Conservation (phyloP, 1,140 invertebrate genomes). For the Pristionchus pacificus region DNA sequence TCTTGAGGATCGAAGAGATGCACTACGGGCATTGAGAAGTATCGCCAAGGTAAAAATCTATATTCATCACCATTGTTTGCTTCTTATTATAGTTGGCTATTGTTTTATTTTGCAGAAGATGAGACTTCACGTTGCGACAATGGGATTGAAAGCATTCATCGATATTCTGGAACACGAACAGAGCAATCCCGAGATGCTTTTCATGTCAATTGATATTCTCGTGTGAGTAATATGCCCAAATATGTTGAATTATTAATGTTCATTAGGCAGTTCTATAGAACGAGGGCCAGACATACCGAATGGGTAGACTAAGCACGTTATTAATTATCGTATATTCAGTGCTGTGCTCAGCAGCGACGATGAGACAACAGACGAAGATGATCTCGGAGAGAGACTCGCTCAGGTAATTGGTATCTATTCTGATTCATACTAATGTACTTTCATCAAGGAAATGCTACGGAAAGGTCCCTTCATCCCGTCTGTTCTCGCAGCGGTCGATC, state of each 20-base stretch:
- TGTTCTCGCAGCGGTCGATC: constrained; percentile 82
- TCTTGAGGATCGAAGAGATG: constrained; percentile 88
- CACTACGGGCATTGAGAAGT: constrained; percentile 86
- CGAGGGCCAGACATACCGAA: too few relatives aligned
- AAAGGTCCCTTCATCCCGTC: constrained; percentile 69
- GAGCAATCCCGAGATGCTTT: constrained; percentile 82
- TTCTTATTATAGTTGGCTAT: constrained; percentile 11
- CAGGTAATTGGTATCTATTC: too few relatives aligned
- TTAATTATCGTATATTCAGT: constrained; percentile 63
- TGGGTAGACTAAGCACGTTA: too few relatives aligned
- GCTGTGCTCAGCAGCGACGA: constrained; percentile 73
- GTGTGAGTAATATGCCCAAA: constrained; percentile 47
- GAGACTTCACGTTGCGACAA: constrained; percentile 87
- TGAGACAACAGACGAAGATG: constrained; percentile 58
- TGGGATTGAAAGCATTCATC: constrained; percentile 81
- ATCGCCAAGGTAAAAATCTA: constrained; percentile 68
- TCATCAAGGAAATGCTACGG: constrained; percentile 25
- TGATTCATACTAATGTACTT: too few relatives aligned
- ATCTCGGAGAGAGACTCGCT: constrained; percentile 86
- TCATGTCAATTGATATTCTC: constrained; percentile 83
- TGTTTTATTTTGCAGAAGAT: constrained; percentile 67
- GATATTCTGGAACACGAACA: constrained; percentile 70
- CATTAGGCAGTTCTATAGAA: too few relatives aligned
- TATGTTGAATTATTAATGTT: too few relatives aligned
- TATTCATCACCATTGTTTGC: constrained; percentile 1